Evolutionary conservation across 2,113 vertebrate genomes (phyloP), one percentile per base, ranked within the genome.

Genomic region (Podarcis raffonei): DNA sequence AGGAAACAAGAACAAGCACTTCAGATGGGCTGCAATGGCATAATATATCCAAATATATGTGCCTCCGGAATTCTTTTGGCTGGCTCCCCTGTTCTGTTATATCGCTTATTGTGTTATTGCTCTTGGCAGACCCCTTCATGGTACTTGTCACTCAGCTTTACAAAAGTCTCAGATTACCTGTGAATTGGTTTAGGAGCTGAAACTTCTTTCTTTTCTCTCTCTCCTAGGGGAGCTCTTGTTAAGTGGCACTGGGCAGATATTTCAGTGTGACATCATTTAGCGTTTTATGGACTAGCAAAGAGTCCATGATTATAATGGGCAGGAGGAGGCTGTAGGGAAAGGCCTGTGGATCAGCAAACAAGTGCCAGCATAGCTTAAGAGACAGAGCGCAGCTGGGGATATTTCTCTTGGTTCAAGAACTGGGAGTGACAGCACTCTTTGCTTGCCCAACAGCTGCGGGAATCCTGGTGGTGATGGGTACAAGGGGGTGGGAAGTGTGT

Each of bases 101-200:
- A 93, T 95, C 91, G 2, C 89, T 96, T 95, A 92, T 0, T 91
- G 93, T 87, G 93, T 85, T 90, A 87, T 53, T 4, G 74, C 25
- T 79, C 1, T 71, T 96, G 95, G 95, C 95, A 96, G 95, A 92
- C 92, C 93, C 93, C 85, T 84, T 89, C 11, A 1, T 95, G 94
- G 93, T 53, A 90, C 91, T 81, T 1, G 69, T 94, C 90, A 85
- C 89, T 94, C 81, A 74, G 89, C 92, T 88, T 84, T 81, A 13
- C 83, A 91, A 22, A 2, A 0, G 84, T 89, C 94, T 95, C 95
- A 85, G 20, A 13, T 96, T 95, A 94, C 94, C 90, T 91, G 3
- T 90, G 86, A 86, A 2, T 89, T 91, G 37, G 75, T 79, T 87
- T 72, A 87, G 57, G 12, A 88, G 53, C 35, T 42, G 69, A 66